Evolutionary conservation across 2,797 vertebrate species (phyloP).

Genomic region (Xiphophorus birchmanni): DNA sequence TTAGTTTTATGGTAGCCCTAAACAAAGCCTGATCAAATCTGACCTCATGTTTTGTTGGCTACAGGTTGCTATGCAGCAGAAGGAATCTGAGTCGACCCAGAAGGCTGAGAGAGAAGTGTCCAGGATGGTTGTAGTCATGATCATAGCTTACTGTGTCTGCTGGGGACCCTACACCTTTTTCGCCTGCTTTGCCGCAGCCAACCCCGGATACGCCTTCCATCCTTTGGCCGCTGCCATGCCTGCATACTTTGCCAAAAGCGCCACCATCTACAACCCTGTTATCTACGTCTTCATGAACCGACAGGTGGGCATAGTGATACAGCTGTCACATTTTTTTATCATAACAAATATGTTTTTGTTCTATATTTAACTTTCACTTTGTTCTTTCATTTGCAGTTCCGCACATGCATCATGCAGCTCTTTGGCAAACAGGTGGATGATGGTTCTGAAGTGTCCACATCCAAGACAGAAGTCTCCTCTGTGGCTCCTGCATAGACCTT

Average conservation of each 20-base stretch:
- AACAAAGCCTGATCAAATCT: constrained; percentile 1
- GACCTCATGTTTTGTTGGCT: constrained; percentile 25
- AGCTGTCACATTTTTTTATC: constrained; percentile 31
- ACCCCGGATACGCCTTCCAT: constrained; percentile 89
- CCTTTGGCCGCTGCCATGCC: constrained; percentile 87
- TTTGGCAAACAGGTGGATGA: constrained; percentile 89
- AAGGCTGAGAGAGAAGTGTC: constrained; percentile 91
- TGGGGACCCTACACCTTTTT: constrained; percentile 90
- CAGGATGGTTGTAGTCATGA: constrained; percentile 91
- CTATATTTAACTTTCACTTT: background rate
- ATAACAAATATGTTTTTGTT: background rate
- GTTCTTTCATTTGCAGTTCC: constrained; percentile 78
- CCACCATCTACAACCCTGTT: constrained; percentile 91
- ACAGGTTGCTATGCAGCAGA: constrained; percentile 90
- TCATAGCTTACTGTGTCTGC: constrained; percentile 82
- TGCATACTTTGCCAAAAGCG: constrained; percentile 91
- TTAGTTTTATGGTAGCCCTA: background rate
- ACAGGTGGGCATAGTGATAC: constrained; percentile 77
- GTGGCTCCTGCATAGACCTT: constrained; percentile 85
- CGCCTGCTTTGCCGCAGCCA: constrained; percentile 85
- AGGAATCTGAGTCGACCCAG: constrained; percentile 90
- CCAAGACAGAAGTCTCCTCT: constrained; percentile 89
- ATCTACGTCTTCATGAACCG: constrained; percentile 93
- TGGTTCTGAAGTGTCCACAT: constrained; percentile 86
- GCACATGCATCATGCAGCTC: constrained; percentile 88